phyloP scores from a whole-genome alignment of 2,113 vertebrate species.

The Campylorhamphus procurvoides region DNA sequence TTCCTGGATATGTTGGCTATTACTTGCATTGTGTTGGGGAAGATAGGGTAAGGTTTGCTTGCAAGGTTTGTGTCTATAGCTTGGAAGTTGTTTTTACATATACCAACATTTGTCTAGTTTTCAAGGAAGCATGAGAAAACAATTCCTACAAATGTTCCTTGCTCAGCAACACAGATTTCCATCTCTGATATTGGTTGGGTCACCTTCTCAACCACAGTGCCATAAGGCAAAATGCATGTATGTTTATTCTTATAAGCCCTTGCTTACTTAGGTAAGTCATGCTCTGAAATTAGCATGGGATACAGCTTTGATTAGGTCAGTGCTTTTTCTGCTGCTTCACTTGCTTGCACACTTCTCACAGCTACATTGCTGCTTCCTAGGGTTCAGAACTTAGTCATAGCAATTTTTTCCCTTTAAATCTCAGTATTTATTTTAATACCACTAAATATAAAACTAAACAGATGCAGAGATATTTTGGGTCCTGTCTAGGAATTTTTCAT shows the following conservation, averaged over 20 bases:
- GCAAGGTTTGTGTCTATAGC: neutral
- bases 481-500: neutral
- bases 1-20: neutral
- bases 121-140: neutral
- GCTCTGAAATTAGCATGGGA: neutral
- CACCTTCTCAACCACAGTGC: neutral
- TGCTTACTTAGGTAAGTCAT: neutral
- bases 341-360: neutral
- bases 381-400: neutral
- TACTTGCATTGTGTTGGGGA: neutral
- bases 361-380: accelerated
- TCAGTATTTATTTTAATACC: neutral
- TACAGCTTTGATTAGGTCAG: neutral
- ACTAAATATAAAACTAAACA: neutral
- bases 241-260: neutral
- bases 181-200: neutral
- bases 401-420: neutral
- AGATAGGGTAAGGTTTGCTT: neutral
- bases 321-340: neutral
- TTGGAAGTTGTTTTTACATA: neutral
- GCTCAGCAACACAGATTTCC: neutral
- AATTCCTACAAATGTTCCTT: neutral
- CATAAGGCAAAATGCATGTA: neutral
- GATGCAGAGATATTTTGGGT: neutral
- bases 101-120: neutral